Percentiles rank a stretch among this genome's conserved stretches.
phyloP scores from a whole-genome alignment of 23 tunicate species.

The Pegea sp. region DNA sequence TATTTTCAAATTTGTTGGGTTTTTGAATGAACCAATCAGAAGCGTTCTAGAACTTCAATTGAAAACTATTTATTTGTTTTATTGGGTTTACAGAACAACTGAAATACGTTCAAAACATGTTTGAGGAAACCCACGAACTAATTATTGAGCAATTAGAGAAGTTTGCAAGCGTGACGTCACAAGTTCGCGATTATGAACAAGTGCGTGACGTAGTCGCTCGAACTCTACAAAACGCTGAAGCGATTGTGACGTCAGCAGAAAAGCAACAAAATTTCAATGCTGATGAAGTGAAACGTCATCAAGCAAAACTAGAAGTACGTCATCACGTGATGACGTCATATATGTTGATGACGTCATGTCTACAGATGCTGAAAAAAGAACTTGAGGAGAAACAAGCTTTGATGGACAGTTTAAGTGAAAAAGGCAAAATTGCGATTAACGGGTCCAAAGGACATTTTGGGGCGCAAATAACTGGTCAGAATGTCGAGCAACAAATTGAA shows the following conservation, averaged over 20 bases:
- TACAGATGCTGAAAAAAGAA: constrained; percentile 44
- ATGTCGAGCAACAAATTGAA: constrained; percentile 19
- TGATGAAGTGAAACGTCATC: constrained; percentile 62
- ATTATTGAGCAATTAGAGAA: constrained; percentile 27
- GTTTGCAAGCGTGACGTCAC: constrained; percentile 13
- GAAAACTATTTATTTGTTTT: no score
- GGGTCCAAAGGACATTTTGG: no score
- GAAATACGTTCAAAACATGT: constrained; percentile 49
- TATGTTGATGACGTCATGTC: background rate
- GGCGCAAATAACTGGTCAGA: no score
- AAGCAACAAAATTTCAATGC: constrained; percentile 44
- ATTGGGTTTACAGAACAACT: constrained; percentile 36
- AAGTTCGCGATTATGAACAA: constrained; percentile 29
- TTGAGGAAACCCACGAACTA: constrained; percentile 56
- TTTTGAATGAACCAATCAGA: no score
- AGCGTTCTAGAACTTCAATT: no score
- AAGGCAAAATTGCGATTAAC: constrained; percentile 46
- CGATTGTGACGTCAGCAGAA: constrained; percentile 31
- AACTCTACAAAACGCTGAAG: constrained; percentile 31
- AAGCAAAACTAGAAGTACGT: constrained; percentile 40
- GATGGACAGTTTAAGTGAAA: constrained; percentile 56
- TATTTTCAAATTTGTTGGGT: no score
- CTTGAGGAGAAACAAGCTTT: constrained; percentile 60
- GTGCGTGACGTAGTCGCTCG: constrained; percentile 11
- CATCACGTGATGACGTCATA: background rate